phyloP scores from a whole-genome alignment of 2,888 invertebrate genomes.

The Hypena proboscidalis region DNA sequence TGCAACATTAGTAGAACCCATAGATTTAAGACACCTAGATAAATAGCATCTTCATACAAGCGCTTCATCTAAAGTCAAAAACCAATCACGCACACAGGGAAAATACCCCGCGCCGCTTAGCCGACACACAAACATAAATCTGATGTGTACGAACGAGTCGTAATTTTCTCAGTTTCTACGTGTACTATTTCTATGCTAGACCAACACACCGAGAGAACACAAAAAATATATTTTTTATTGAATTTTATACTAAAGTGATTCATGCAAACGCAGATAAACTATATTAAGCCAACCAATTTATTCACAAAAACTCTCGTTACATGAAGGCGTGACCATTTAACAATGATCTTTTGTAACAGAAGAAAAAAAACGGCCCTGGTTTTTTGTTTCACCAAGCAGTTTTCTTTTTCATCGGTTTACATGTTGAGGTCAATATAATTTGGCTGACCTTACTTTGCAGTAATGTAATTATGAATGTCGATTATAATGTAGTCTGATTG shows the following conservation, averaged over 20 bases:
- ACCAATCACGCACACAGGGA: no score
- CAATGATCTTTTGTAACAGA: constrained; percentile 31
- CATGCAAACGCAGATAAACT: not conserved
- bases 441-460: constrained; percentile 13
- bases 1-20: no score
- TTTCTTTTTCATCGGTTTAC: constrained; percentile 31
- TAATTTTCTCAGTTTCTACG: no score
- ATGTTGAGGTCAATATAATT: constrained; percentile 22
- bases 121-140: no score
- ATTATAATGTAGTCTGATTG: constrained; percentile 8
- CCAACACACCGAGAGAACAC: no score
- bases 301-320: constrained; percentile 13
- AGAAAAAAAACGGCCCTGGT: constrained; percentile 46
- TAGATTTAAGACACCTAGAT: no score
- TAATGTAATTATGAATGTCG: constrained; percentile 19
- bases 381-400: constrained; percentile 32
- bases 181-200: no score
- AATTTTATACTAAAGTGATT: constrained; percentile 6
- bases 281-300: constrained; percentile 1
- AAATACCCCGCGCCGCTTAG: no score
- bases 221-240: not conserved
- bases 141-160: no score
- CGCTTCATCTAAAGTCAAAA: no score
- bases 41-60: no score
- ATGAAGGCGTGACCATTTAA: constrained; percentile 37